Conservation (phyloP, 2,113 vertebrate genomes). For the Neodon shergylaensis region DNA sequence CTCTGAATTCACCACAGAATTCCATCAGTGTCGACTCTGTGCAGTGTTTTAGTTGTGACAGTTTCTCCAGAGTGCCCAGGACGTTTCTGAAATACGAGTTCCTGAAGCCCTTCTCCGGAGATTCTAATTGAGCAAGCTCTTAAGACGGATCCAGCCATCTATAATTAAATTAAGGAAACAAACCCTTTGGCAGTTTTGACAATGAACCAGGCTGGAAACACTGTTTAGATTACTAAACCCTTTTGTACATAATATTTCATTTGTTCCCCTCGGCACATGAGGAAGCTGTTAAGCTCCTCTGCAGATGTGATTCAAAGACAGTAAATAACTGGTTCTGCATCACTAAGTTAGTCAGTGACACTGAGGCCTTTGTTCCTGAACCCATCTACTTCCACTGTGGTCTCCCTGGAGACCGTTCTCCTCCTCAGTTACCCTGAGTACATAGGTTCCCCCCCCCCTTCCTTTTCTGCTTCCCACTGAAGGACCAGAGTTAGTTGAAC, state of each 20-base stretch:
- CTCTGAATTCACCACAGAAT: background rate
- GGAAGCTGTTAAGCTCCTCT: conserved; percentile 64
- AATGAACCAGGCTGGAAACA: conserved; percentile 51
- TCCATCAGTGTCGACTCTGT: background rate
- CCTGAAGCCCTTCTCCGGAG: background rate
- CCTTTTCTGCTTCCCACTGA: background rate
- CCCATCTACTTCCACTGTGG: background rate
- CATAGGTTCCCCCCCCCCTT: background rate
- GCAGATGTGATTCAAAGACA: background rate
- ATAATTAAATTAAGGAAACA: background rate
- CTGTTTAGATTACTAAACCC: conserved; percentile 51
- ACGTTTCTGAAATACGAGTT: background rate
- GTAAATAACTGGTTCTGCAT: background rate
- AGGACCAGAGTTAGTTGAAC: background rate
- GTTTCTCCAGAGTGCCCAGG: background rate
- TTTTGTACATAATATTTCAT: conserved; percentile 60
- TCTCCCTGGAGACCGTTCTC: background rate
- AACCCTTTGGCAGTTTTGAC: conserved; percentile 30
- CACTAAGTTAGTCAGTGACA: background rate
- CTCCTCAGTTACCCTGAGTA: background rate
- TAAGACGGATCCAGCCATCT: conserved; percentile 50
- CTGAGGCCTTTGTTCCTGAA: background rate
- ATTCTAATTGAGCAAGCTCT: conserved; percentile 11
- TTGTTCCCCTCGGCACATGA: conserved; percentile 49
- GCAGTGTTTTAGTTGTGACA: background rate